Percentiles rank a stretch among this genome's conserved stretches.
Conservation (phyloP, 2,888 invertebrate species). For the Prenolepis imparis region DNA sequence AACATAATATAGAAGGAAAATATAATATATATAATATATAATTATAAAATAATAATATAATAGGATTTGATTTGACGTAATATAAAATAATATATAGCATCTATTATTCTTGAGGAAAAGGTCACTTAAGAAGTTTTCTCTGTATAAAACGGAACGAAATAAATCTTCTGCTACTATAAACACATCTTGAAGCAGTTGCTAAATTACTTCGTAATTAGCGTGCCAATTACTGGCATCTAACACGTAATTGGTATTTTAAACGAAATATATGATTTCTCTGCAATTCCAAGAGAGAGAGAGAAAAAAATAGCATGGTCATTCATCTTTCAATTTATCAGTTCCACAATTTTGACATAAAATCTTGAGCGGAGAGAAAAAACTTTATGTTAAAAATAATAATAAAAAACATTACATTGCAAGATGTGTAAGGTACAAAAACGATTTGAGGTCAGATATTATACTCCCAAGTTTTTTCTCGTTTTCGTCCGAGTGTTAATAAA, state of each 20-base stretch:
- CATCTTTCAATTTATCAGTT: constrained; percentile 1
- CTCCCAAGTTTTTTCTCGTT: neutral
- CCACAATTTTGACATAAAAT: too few relatives aligned
- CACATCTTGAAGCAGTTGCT: neutral
- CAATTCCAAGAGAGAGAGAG: neutral
- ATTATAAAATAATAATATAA: too few relatives aligned
- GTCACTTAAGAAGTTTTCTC: too few relatives aligned
- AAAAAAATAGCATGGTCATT: neutral
- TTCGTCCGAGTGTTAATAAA: neutral
- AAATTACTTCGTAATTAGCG: constrained; percentile 16
- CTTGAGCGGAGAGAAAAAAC: neutral
- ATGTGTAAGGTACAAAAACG: constrained; percentile 16
- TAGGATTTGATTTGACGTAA: too few relatives aligned
- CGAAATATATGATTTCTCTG: neutral
- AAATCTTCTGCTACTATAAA: too few relatives aligned
- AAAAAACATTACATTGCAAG: constrained; percentile 1
- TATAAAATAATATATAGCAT: too few relatives aligned
- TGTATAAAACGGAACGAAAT: too few relatives aligned
- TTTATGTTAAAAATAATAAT: neutral
- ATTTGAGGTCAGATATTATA: neutral
- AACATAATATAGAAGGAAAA: too few relatives aligned
- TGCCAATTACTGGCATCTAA: neutral
- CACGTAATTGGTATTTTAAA: neutral
- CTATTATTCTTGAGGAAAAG: too few relatives aligned
- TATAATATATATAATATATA: too few relatives aligned